Evolutionary conservation across 1,140 invertebrate genomes (phyloP).

Genomic region (Drosophila ironensis): DNA sequence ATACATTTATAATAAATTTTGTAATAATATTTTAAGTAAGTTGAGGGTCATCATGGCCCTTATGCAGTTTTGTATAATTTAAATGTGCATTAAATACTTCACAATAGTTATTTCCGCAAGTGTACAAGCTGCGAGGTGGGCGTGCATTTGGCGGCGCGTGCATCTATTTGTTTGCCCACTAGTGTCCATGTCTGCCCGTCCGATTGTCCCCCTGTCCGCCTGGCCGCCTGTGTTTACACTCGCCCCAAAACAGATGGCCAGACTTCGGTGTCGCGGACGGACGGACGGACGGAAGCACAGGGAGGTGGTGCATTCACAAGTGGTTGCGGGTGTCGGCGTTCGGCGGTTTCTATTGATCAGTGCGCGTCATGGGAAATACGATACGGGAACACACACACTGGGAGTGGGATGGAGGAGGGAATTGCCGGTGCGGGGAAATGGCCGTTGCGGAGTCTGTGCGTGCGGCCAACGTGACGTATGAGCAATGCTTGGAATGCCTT

Average conservation of each 20-base stretch:
- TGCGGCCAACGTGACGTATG: slow-evolving; percentile 60
- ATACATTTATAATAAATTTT: too few species aligned
- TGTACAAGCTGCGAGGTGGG: slow-evolving; percentile 25
- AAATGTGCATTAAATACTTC: too few species aligned
- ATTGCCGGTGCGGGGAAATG: background rate
- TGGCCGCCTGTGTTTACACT: slow-evolving; percentile 41
- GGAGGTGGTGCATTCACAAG: slow-evolving; percentile 29
- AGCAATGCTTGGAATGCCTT: slow-evolving; percentile 55
- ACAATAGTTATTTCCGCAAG: background rate
- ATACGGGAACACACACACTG: slow-evolving; percentile 50
- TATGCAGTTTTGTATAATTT: too few species aligned
- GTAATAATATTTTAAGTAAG: too few species aligned
- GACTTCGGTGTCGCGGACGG: too few species aligned
- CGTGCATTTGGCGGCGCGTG: slow-evolving; percentile 49
- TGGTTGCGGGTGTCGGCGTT: background rate
- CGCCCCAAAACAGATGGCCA: slow-evolving; percentile 27
- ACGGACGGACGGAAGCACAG: background rate
- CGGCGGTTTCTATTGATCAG: slow-evolving; percentile 61
- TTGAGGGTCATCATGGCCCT: too few species aligned
- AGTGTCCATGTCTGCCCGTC: slow-evolving; percentile 8
- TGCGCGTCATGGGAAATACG: slow-evolving; percentile 39
- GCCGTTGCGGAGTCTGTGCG: slow-evolving; percentile 4
- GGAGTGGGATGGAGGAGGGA: background rate
- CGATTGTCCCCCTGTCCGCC: background rate
- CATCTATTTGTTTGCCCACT: slow-evolving; percentile 60